phyloP scores from a whole-genome alignment of 1,140 invertebrate genomes.

The Cotesia typhae region DNA sequence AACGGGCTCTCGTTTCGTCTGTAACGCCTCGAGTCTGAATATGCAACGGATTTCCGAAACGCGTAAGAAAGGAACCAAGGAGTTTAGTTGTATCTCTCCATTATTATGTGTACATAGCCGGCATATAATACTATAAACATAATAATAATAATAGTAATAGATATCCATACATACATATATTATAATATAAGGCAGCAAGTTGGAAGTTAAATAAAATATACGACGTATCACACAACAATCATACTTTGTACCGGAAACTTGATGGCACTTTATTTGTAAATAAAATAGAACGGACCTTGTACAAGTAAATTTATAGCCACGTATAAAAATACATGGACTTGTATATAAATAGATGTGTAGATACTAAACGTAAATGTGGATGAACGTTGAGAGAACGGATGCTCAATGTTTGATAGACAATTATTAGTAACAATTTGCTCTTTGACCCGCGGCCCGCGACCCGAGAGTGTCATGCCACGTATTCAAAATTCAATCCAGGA shows the following conservation, averaged over 20 bases:
- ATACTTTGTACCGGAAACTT: slow-evolving; percentile 20
- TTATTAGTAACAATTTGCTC: slow-evolving; percentile 30
- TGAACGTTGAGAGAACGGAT: slow-evolving; percentile 14
- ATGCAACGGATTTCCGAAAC: slow-evolving; percentile 31
- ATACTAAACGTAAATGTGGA: not conserved
- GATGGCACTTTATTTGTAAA: slow-evolving; percentile 19
- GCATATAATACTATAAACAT: not conserved
- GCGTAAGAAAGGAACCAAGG: slow-evolving; percentile 16
- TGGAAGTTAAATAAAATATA: not conserved
- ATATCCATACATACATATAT: too few relatives aligned
- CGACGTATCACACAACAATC: not conserved
- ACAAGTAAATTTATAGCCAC: not conserved
- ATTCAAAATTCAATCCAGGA: slow-evolving; percentile 1
- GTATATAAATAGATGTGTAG: slow-evolving; percentile 5
- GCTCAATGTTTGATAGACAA: slow-evolving; percentile 19
- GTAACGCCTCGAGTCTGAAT: slow-evolving; percentile 23
- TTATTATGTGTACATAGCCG: not conserved
- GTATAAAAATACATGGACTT: not conserved
- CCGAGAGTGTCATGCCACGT: not conserved
- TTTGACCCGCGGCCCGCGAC: slow-evolving; percentile 15
- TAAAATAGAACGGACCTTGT: slow-evolving; percentile 26
- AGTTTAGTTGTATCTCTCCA: not conserved
- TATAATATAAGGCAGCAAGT: not conserved
- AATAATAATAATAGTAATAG: too few relatives aligned
- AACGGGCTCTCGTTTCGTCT: not conserved